Evolutionary conservation across 2,888 invertebrate genomes (phyloP).

Genomic region (Eumerus sabulonum): DNA sequence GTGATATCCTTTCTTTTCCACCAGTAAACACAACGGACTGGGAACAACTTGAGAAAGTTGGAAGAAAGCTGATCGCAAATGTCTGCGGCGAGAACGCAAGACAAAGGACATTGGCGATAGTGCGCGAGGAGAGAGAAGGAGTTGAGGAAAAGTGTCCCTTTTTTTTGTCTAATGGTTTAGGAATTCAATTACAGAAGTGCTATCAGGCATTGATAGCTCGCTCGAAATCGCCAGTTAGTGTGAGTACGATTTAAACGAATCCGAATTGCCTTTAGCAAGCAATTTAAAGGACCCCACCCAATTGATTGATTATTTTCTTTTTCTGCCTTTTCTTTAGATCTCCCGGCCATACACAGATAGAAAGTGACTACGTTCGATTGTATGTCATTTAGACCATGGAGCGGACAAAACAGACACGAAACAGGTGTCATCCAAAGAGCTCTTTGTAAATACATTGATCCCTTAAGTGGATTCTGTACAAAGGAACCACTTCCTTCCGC

Average conservation of each 20-base stretch:
- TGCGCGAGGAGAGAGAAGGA: neutral
- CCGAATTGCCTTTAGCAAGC: constrained; percentile 10
- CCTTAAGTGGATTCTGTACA: neutral
- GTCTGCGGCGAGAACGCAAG: constrained; percentile 14
- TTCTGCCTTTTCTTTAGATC: neutral
- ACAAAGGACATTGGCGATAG: constrained; percentile 24
- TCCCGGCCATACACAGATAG: too few species aligned
- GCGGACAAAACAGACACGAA: neutral
- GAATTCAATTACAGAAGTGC: constrained; percentile 62
- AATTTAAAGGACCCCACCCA: constrained; percentile 10
- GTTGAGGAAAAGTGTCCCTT: neutral
- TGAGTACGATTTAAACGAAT: constrained; percentile 6
- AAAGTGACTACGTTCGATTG: neutral
- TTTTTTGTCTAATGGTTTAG: constrained; percentile 17
- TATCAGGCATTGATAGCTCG: constrained; percentile 25
- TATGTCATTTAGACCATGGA: neutral
- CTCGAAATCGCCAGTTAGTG: neutral
- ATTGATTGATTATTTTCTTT: neutral
- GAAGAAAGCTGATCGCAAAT: constrained; percentile 42
- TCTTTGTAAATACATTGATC: too few species aligned
- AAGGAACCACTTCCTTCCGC: neutral
- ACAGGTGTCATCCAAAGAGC: neutral
- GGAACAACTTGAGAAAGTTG: constrained; percentile 16
- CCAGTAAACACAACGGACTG: constrained; percentile 22
- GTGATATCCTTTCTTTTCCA: constrained; percentile 34